Percentiles rank a stretch among this genome's conserved stretches.
phyloP scores from a whole-genome alignment of 2,113 vertebrate genomes.

The Hyla sarda region DNA sequence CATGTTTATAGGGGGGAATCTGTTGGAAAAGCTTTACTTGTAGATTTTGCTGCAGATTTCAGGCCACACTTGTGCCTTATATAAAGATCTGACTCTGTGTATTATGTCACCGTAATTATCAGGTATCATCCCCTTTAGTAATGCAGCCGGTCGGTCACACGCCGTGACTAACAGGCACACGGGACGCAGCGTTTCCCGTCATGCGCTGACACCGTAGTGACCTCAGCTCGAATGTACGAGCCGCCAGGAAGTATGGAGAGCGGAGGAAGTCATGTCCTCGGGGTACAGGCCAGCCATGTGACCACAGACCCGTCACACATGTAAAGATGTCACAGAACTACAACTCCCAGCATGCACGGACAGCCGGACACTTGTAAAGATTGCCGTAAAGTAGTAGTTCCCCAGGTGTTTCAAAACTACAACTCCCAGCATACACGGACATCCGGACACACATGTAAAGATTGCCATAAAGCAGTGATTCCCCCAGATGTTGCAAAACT shows the following conservation, averaged over 20 bases:
- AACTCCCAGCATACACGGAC: too few relatives aligned
- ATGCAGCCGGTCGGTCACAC: neutral
- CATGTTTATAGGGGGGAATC: too few relatives aligned
- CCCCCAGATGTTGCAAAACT: too few relatives aligned
- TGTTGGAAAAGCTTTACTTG: too few relatives aligned
- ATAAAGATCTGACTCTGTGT: neutral
- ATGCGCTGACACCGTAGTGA: neutral
- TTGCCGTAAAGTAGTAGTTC: too few relatives aligned
- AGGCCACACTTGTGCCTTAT: neutral
- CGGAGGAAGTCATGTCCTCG: neutral
- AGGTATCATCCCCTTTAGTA: neutral
- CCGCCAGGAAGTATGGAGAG: neutral
- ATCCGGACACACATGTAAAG: too few relatives aligned
- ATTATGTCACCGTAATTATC: neutral
- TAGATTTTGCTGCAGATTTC: too few relatives aligned
- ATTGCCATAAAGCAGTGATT: too few relatives aligned
- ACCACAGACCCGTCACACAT: neutral
- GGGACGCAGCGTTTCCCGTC: neutral
- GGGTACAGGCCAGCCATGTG: neutral
- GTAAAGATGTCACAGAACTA: too few relatives aligned
- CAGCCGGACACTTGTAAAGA: too few relatives aligned
- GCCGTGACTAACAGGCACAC: neutral
- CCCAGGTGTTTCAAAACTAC: too few relatives aligned
- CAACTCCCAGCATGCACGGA: too few relatives aligned
- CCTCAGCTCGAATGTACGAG: neutral